Base-by-base conservation (phyloP, 2,113 vertebrate genomes). In the Pampusana beccarii region DNA sequence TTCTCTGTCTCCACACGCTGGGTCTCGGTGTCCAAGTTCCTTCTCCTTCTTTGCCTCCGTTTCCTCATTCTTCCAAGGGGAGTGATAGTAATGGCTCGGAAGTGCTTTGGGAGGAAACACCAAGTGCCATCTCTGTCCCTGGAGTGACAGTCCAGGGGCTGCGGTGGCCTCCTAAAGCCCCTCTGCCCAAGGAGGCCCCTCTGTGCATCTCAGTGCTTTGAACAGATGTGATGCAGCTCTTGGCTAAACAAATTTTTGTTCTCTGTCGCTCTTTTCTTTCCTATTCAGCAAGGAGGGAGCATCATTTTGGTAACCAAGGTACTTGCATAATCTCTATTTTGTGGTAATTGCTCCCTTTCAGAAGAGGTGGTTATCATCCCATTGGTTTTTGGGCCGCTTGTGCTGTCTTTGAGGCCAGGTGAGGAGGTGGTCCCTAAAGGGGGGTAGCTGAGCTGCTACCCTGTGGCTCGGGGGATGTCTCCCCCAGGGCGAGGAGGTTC, bases 291-390 rank as follows among this genome's bases (percentile, higher is more conserved):
- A 94, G 87, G 92, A 94, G 46, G 48, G 85, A 96, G 72, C 90
- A 78, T 93, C 20, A 0, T 92, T 96, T 67, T 94, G 44, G 93
- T 96, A 95, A 96, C 93, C 33, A 94, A 95, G 92, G 90, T 90
- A 97, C 95, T 94, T 96, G 93, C 93, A 96, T 96, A 95, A 96
- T 92, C 78, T 80, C 51, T 95, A 18, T 93, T 92, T 88, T 83
- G 92, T 95, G 86, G 85, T 96, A 96, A 96, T 96, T 94, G 65
- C 80, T 95, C 80, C 92, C 53, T 90, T 96, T 93, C 93, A 90
- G 92, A 80, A 96, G 92, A 92, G 69, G 73, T 90, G 72, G 42
- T 79, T 86, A 92, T 90, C 64, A 93, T 86, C 88, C 86, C 67
- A 53, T 73, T 5, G 9, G 28, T 26, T 80, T 94, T 60, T 6